phyloP scores from a whole-genome alignment of 2,113 vertebrate genomes.

The Pomatorhinus ruficollis region DNA sequence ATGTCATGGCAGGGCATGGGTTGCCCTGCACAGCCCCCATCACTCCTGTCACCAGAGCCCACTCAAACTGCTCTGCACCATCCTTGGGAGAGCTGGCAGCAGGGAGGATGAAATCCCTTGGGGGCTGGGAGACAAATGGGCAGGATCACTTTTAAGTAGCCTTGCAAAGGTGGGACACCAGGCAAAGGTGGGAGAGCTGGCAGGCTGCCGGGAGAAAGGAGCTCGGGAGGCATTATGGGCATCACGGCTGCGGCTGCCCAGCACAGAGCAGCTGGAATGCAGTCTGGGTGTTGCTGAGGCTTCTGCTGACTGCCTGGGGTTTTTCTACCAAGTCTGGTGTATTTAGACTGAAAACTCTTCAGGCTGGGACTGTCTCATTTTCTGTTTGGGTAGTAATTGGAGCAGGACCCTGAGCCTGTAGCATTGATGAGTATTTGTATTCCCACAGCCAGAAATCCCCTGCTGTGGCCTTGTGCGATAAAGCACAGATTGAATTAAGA shows the following conservation, averaged over 20 bases:
- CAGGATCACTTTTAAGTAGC: not conserved
- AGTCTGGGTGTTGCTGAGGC: not conserved
- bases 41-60: not conserved
- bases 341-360: slow-evolving; percentile 7
- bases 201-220: not conserved
- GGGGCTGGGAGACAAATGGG: not conserved
- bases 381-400: not conserved
- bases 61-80: not conserved
- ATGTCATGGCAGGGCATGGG: fast-evolving
- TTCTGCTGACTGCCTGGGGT: not conserved
- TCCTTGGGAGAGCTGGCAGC: not conserved
- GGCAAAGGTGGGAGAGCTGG: not conserved
- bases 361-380: not conserved
- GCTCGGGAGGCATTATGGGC: not conserved
- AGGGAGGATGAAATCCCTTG: fast-evolving
- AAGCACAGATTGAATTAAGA: slow-evolving; percentile 43
- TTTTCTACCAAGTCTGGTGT: not conserved
- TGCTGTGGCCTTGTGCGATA: not conserved
- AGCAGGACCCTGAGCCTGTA: not conserved
- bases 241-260: not conserved
- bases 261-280: not conserved
- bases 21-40: fast-evolving
- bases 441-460: slow-evolving; percentile 29
- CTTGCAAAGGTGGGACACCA: not conserved
- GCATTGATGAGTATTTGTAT: not conserved